A percentile compares a stretch with the other conserved stretches of the same genome.
Conservation (phyloP, 2,888 invertebrate species). For the Coremacera marginata region DNA sequence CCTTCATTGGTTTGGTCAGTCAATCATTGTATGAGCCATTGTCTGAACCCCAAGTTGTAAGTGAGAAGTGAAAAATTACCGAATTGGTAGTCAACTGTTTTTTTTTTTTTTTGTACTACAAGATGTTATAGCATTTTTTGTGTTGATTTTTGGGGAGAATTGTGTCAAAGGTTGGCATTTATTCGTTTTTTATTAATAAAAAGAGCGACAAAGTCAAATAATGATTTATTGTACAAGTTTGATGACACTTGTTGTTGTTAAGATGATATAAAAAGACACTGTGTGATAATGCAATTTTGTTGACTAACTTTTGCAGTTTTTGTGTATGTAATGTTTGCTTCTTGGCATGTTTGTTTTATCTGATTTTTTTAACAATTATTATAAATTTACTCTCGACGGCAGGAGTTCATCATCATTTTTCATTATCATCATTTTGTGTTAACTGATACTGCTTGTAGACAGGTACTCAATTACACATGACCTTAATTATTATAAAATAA, state of each 20-base stretch:
- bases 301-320: neutral
- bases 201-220: neutral
- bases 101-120: neutral
- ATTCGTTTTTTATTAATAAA: constrained; percentile 26
- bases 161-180: neutral
- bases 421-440: no score
- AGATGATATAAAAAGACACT: no score
- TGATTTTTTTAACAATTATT: no score
- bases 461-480: no score
- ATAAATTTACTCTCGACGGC: no score
- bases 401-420: no score
- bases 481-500: no score
- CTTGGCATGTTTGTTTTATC: no score
- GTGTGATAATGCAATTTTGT: neutral
- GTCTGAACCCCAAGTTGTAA: neutral
- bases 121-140: neutral
- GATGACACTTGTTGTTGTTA: no score
- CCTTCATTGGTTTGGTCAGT: neutral
- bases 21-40: neutral
- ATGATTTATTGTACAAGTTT: neutral
- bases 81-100: constrained; percentile 4
- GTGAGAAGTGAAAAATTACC: constrained; percentile 14
- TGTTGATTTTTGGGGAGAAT: neutral
- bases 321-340: no score
- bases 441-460: no score